These are phyloP conservation scores for Mustela nigripes DNA, from an alignment of 2,113 vertebrate genomes.

Conservation along the genomic window DNA sequence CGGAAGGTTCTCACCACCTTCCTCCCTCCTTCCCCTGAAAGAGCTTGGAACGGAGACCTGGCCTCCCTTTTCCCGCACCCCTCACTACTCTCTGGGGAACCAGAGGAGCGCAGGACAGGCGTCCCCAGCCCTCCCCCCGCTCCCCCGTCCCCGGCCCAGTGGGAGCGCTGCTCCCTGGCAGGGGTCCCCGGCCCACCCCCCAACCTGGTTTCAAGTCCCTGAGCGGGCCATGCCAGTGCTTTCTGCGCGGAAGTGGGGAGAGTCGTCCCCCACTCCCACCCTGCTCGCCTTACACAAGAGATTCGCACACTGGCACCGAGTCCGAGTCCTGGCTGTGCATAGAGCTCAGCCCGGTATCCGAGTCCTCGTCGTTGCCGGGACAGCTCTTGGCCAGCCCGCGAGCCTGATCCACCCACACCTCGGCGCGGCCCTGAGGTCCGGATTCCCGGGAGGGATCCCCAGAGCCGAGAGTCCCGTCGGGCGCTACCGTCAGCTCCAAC, in stretches of 20 bases:
- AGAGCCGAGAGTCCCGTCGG: slow-evolving; percentile 60
- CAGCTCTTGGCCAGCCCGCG: slow-evolving; percentile 89
- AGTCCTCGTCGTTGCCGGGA: slow-evolving; percentile 93
- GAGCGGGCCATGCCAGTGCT: neutral
- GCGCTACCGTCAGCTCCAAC: slow-evolving; percentile 85
- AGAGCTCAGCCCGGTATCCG: slow-evolving; percentile 97
- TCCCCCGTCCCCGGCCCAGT: fast-evolving
- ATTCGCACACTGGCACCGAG: slow-evolving; percentile 92
- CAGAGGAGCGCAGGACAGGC: neutral
- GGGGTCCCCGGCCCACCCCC: neutral
- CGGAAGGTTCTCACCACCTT: neutral
- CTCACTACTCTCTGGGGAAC: neutral
- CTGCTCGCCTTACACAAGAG: slow-evolving; percentile 90
- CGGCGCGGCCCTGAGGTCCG: slow-evolving; percentile 63
- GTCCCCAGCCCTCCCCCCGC: neutral
- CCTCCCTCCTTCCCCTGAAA: neutral
- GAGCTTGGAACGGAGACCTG: neutral
- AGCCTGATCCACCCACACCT: slow-evolving; percentile 92
- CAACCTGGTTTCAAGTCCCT: neutral
- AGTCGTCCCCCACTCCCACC: neutral
- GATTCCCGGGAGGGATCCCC: slow-evolving; percentile 81
- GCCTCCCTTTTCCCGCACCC: neutral
- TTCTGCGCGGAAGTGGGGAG: neutral
- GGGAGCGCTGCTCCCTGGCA: neutral
- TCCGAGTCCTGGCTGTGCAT: slow-evolving; percentile 99